Evolutionary conservation across 2,888 invertebrate genomes (phyloP), one percentile per base, ranked within the genome.

Genomic region (Mylabris sibirica): DNA sequence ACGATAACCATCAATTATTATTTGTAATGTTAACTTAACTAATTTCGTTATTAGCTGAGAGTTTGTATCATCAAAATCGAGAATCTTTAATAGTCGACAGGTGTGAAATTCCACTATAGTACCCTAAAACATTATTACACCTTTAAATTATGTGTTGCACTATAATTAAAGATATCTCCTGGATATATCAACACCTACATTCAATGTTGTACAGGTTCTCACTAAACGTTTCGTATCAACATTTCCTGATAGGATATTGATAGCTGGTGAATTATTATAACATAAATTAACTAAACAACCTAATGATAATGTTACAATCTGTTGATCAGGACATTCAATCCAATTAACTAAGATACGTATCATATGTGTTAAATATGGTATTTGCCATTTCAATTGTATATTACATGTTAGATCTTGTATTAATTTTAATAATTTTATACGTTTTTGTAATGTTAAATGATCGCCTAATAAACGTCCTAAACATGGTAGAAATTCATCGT

Each of bases 401-500:
- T 93, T 93, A 76, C 93, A 93, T 0, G 93, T 92, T 68, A 94
- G 86, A 79, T 93, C 92, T 87, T 90, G 91, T 85, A 92, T 89
- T 41, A 92, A 86, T 74, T 87, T 86, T 1, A 92, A 83, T 1
- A 91, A 84, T 77, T 88, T 87, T 38, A 90, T 86, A 84, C 89
- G 90, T 79, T 91, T 92, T 60, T 91, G 91, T 75, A 86, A 86
- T 35, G 88, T 88, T 73, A 91, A 85, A 67, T 89, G 83, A 77
- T 90, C 88, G 49, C 89, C 87, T 59, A 92, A 82, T 35, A 92
- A 79, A 73, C 88, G 85, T 1, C 91, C 87, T 60, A 93, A 80
- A 68, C 90, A 87, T 26, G 91, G 91, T 80, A 91, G 86, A 81
- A 92, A 92, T 79, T 91, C 91, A 78, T 91, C 92, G 0, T 90